Evolutionary conservation across 1,140 invertebrate species (phyloP).

Genomic region (Neuroterus valhalla): DNA sequence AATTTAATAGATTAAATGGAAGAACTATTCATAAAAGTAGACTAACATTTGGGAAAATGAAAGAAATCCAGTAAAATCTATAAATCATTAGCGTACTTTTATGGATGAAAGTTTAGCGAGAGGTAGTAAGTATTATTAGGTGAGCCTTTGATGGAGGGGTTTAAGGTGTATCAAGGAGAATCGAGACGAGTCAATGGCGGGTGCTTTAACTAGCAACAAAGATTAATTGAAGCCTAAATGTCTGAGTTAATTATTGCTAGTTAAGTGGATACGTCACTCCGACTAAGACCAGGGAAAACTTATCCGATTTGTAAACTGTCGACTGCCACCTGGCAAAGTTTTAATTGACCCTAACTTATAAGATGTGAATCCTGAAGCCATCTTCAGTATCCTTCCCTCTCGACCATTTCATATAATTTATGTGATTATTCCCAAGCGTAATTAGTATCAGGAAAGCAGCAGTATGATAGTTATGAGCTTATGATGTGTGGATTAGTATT

Average conservation of each 20-base stretch:
- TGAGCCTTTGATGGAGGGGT: not conserved
- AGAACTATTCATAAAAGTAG: too few species aligned
- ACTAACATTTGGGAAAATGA: too few species aligned
- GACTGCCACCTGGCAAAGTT: conserved; percentile 52
- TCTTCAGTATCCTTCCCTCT: conserved; percentile 30
- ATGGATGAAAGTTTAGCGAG: not conserved
- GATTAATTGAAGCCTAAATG: conserved; percentile 50
- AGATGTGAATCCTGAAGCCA: conserved; percentile 37
- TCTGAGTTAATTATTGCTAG: conserved; percentile 50
- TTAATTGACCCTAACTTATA: conserved; percentile 56
- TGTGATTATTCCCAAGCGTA: conserved; percentile 41
- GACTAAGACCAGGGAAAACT: conserved; percentile 41
- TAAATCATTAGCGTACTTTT: not conserved
- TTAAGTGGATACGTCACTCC: conserved; percentile 31
- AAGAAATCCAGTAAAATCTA: not conserved
- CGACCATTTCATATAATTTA: conserved; percentile 36
- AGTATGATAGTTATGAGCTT: not conserved
- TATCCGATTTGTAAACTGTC: conserved; percentile 55
- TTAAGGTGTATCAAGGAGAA: conserved; percentile 3
- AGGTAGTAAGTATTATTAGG: not conserved
- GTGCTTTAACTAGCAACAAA: conserved; percentile 36
- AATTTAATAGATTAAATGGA: too few species aligned
- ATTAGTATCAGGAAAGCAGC: conserved; percentile 9
- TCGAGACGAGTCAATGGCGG: conserved; percentile 12
- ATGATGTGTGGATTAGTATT: not conserved